Conservation (phyloP, 1,140 invertebrate genomes). For the Catajapyx aquilonaris region DNA sequence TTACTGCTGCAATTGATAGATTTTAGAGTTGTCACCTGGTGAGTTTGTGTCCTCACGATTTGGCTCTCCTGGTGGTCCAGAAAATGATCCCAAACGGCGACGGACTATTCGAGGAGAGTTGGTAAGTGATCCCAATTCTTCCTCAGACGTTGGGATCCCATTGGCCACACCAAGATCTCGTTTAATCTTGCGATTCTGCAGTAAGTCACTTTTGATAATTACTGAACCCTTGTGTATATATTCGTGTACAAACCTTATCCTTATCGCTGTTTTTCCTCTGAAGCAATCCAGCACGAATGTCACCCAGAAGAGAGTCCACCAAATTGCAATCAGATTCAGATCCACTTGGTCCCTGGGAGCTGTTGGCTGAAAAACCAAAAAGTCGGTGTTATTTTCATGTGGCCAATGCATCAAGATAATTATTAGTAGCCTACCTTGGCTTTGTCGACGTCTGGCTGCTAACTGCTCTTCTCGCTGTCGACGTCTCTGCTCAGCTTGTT, state of each 20-base stretch:
- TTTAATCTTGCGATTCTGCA: conserved; percentile 14
- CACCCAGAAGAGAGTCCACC: conserved; percentile 47
- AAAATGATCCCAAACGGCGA: conserved; percentile 41
- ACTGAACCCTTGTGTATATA: not conserved
- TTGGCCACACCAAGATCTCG: conserved; percentile 18
- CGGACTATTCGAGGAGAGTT: conserved; percentile 42
- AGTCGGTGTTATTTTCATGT: not conserved
- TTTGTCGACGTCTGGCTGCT: conserved; percentile 28
- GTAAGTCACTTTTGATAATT: not conserved
- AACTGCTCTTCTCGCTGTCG: conserved; percentile 53
- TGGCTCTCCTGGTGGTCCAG: conserved; percentile 23
- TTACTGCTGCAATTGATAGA: too few relatives aligned
- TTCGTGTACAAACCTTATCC: conserved; percentile 21
- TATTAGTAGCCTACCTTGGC: conserved; percentile 8
- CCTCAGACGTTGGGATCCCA: conserved; percentile 29
- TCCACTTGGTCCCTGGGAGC: conserved; percentile 41
- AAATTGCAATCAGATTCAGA: conserved; percentile 50
- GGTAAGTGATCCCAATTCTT: conserved; percentile 34
- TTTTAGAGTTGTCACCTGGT: too few relatives aligned
- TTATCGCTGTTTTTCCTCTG: conserved; percentile 22
- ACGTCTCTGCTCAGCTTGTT: conserved; percentile 52
- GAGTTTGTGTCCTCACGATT: conserved; percentile 43
- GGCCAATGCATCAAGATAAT: not conserved
- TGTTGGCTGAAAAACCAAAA: conserved; percentile 27
- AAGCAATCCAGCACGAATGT: conserved; percentile 39